These are phyloP conservation scores for Triplophysa tibetana DNA, from an alignment of 2,113 vertebrate genomes.

Conservation along the genomic window DNA sequence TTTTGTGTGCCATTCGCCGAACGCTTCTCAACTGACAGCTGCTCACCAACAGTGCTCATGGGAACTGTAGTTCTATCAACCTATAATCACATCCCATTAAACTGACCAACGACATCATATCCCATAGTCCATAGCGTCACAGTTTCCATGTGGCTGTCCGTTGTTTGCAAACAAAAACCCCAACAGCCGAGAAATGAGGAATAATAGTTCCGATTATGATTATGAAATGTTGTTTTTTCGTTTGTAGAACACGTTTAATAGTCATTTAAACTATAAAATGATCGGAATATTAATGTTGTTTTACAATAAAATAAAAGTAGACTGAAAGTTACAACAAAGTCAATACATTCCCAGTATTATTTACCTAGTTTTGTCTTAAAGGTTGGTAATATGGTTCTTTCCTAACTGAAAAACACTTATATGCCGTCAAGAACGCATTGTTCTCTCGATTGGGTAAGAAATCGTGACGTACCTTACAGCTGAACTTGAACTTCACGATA, in stretches of 20 bases:
- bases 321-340: too few relatives aligned
- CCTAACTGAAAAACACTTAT: too few relatives aligned
- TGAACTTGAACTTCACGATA: background rate
- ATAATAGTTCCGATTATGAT: background rate
- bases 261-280: background rate
- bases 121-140: slow-evolving; percentile 47
- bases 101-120: slow-evolving; percentile 55
- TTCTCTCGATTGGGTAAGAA: too few relatives aligned
- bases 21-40: slow-evolving; percentile 52
- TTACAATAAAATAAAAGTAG: background rate
- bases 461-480: background rate
- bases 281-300: background rate
- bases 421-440: too few relatives aligned
- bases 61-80: slow-evolving; percentile 60
- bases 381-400: too few relatives aligned
- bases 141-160: slow-evolving; percentile 71
- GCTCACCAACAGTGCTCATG: slow-evolving; percentile 40
- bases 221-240: background rate
- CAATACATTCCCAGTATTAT: too few relatives aligned
- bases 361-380: too few relatives aligned
- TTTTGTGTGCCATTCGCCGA: slow-evolving; percentile 61
- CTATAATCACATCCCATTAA: background rate
- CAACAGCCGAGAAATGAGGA: background rate
- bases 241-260: background rate
- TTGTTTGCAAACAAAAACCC: slow-evolving; percentile 81